phyloP scores from a whole-genome alignment of 2,113 vertebrate genomes.

The Engystomops pustulosus region DNA sequence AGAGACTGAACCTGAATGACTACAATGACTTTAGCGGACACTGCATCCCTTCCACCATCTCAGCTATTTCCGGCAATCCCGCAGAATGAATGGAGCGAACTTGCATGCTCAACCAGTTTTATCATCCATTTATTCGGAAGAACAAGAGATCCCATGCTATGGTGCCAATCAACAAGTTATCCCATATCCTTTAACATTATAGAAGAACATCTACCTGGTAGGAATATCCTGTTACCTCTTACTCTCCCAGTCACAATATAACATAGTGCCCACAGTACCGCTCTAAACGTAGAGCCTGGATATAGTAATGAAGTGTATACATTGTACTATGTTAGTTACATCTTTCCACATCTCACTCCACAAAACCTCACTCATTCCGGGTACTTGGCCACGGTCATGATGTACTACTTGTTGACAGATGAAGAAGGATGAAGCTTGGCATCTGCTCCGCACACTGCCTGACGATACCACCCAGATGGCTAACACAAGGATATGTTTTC shows the following conservation, averaged over 20 bases:
- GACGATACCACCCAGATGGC: constrained; percentile 22
- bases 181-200: too few species aligned
- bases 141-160: too few species aligned
- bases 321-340: constrained; percentile 1
- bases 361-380: constrained; percentile 24
- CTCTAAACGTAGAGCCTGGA: neutral
- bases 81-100: too few species aligned
- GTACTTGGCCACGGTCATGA: constrained; percentile 10
- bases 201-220: neutral
- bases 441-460: neutral
- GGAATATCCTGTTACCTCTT: neutral
- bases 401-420: constrained; percentile 31
- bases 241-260: neutral
- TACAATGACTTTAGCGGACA: too few species aligned
- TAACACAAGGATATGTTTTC: neutral
- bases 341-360: neutral
- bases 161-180: too few species aligned
- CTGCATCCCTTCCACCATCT: too few species aligned
- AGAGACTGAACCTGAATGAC: too few species aligned
- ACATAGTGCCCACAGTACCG: neutral
- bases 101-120: too few species aligned
- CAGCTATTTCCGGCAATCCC: too few species aligned
- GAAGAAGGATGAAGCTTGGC: constrained; percentile 24
- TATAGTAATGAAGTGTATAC: neutral
- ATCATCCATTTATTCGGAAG: too few species aligned